Base-by-base conservation (phyloP, 2,888 invertebrate species). In the Caprella mutica region DNA sequence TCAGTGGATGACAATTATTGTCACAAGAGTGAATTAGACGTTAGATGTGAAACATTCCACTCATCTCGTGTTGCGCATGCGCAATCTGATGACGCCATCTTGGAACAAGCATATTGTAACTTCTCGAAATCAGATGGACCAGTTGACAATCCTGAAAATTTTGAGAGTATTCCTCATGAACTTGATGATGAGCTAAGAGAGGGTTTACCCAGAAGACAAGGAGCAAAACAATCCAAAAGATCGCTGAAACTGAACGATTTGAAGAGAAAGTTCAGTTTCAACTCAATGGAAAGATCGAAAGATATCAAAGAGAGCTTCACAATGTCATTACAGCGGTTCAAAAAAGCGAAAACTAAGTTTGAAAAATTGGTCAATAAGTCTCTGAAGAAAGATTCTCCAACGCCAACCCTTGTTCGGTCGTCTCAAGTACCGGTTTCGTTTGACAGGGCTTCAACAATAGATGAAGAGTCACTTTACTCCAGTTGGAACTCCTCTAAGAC, bases 251-350 rank as follows among this genome's bases (percentile, higher is more conserved):
- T 57, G 1, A 52, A 46, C 27, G 48, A 59, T 14, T 29, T 63
- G 23, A 63, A 53, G 38, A 51, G 63, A 21, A 63, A 59, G 48
- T 59, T 63, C 27, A 63, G 63, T 33, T 63, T 63, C 50, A 63
- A 35, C 21, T 43, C 58, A 2, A 40, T 43, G 19, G 59, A 63
- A 14, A 63, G 52, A 12, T 52, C 59, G 9, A 63, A 59, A 19
- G 63, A 63, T 33, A 35, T 63, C 24, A 59, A 57, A 29, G 63
- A 57, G 6, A 55, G 57, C 33, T 42, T 63, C 23, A 46, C 56
- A 2, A 44, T 59, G 26, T 63, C 63, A 4, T 50, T 63, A 3
- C 59, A 59, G 33, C 50, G 59, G 23, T 52, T 63, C 27, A 63
- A 55, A 42, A 52, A 46, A 14, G 63, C 63, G n/a, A 63, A 59